phyloP scores from a whole-genome alignment of 2,797 vertebrate genomes.

The Staurois parvus region DNA sequence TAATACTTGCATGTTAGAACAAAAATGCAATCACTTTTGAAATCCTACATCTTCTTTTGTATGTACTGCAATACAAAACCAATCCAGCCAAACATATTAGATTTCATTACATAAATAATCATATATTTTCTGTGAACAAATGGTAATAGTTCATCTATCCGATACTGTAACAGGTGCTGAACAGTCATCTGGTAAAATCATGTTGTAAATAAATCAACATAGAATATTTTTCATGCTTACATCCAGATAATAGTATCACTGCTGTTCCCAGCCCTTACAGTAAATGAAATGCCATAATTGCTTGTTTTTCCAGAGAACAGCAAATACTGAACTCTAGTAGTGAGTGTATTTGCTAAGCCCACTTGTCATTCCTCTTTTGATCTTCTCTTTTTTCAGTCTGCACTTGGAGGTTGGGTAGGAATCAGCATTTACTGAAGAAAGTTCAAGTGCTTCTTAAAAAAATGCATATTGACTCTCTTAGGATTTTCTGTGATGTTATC shows the following conservation, averaged over 20 bases:
- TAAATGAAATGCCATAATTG: conserved; percentile 65
- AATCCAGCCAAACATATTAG: conserved; percentile 37
- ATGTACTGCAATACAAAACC: conserved; percentile 39
- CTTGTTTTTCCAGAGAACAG: conserved; percentile 66
- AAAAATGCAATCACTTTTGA: conserved; percentile 24
- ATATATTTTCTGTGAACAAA: conserved; percentile 12
- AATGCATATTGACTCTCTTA: conserved; percentile 79
- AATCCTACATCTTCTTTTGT: conserved; percentile 29
- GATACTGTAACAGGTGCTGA: conserved; percentile 54
- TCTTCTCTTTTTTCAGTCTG: conserved; percentile 69
- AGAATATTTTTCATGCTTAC: conserved; percentile 50
- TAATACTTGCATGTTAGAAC: background rate
- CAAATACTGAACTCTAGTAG: conserved; percentile 62
- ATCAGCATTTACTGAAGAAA: conserved; percentile 66
- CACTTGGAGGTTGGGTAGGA: conserved; percentile 58
- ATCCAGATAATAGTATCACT: conserved; percentile 56
- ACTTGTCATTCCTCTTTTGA: conserved; percentile 75
- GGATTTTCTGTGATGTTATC: conserved; percentile 80
- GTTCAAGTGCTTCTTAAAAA: conserved; percentile 79
- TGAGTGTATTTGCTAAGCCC: conserved; percentile 64
- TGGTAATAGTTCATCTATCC: background rate
- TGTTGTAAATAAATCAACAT: conserved; percentile 3
- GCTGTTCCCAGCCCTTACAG: conserved; percentile 51
- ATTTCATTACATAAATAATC: conserved; percentile 53
- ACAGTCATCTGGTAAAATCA: conserved; percentile 34